These are phyloP conservation scores for Clarias batrachus DNA, from an alignment of 2,113 vertebrate genomes.

Conservation along the genomic window DNA sequence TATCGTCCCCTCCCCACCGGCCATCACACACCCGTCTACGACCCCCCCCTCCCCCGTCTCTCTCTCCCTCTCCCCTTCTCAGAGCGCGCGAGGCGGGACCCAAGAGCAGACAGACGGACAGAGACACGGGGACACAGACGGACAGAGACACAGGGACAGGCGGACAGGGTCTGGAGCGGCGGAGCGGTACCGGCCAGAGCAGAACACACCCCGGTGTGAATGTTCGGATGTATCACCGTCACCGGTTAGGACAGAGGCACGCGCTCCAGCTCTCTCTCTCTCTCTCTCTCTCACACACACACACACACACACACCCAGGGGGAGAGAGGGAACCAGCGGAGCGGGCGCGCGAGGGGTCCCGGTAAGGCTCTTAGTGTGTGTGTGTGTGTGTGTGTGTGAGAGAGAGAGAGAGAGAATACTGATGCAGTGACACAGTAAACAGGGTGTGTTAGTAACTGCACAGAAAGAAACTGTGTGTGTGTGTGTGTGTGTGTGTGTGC, in stretches of 20 bases:
- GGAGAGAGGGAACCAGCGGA: too few species aligned
- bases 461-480: too few species aligned
- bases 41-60: rapidly evolving
- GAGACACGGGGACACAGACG: too few species aligned
- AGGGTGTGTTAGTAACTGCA: too few species aligned
- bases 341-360: neutral
- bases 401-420: too few species aligned
- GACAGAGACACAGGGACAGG: neutral
- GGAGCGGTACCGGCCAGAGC: conserved; percentile 46
- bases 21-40: too few species aligned
- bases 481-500: too few species aligned
- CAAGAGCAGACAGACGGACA: neutral
- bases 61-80: neutral
- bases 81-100: neutral
- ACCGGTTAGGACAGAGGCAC: conserved; percentile 1
- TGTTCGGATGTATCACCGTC: neutral
- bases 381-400: conserved; percentile 8
- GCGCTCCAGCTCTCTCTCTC: neutral
- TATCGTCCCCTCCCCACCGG: neutral
- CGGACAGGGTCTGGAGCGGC: neutral
- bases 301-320: conserved; percentile 3
- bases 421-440: too few species aligned
- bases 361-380: conserved; percentile 10
- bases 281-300: neutral
- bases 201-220: conserved; percentile 59